Conservation (phyloP, 2,888 invertebrate species). For the Crematogaster levior region DNA sequence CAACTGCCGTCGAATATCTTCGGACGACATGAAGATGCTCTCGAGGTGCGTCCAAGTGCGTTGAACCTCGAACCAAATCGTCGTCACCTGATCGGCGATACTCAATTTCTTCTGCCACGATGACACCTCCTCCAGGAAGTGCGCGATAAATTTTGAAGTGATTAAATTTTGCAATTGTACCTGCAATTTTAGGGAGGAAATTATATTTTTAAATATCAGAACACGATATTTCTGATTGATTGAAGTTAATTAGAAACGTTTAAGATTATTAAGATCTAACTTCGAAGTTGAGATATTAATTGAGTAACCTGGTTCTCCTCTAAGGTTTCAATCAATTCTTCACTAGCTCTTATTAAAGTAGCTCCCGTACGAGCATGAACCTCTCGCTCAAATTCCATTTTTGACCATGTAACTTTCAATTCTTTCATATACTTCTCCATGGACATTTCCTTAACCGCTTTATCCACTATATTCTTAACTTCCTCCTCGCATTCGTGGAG, state of each 20-base stretch:
- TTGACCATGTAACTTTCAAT: conserved; percentile 95
- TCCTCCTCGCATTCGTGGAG: conserved; percentile 99
- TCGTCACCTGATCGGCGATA: conserved; percentile 97
- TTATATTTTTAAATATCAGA: background rate
- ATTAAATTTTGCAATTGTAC: conserved; percentile 98
- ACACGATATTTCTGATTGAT: background rate
- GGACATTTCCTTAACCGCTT: conserved; percentile 99
- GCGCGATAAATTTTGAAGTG: conserved; percentile 98
- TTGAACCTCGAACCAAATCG: conserved; percentile 98
- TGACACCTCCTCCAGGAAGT: conserved; percentile 97
- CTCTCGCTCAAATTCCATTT: conserved; percentile 97
- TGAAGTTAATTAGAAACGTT: background rate
- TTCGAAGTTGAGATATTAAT: background rate
- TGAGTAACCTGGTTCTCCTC: conserved; percentile 95
- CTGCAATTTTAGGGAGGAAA: conserved; percentile 83
- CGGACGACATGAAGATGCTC: conserved; percentile 99
- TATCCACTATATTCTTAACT: conserved; percentile 98
- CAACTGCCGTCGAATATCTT: conserved; percentile 97
- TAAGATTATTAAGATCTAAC: background rate
- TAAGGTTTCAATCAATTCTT: conserved; percentile 97
- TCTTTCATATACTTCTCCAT: conserved; percentile 98
- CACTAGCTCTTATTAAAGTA: conserved; percentile 94
- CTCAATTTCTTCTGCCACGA: conserved; percentile 97
- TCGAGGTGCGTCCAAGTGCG: conserved; percentile 98
- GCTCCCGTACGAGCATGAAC: conserved; percentile 95